Evolutionary conservation across 2,797 vertebrate species (phyloP), one percentile per base, ranked within the genome.

Genomic region (Eulemur albifrons): DNA sequence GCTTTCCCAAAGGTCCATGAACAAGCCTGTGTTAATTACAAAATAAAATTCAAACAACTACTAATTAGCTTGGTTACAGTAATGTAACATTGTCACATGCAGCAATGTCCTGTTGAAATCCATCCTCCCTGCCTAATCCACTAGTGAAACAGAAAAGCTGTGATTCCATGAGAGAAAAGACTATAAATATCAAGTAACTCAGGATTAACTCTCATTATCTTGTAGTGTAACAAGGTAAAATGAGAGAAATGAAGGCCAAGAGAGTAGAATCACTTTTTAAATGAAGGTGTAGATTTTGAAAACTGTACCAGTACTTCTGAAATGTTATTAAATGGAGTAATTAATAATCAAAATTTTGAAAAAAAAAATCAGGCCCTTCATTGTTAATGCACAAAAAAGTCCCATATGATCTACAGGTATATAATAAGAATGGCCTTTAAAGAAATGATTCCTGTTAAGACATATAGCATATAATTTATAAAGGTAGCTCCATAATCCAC

Each of bases 21-120:
- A 97, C 85, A 98, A 97, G 97, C 95, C 96, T 96, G 85, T 96
- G 96, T 96, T 98, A 98, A 98, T 98, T 97, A 98, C 95, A 98
- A 97, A 98, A 97, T 95, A 97, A 98, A 97, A 96, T 92, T 97
- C 69, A 97, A 98, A 94, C 93, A 93, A 92, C 96, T 84, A 92
- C 85, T 97, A 97, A 98, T 93, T 98, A 97, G 97, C 96, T 97
- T 97, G 97, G 97, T 96, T 97, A 97, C 95, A 83, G 43, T 48
- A 48, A 52, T n/a, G 23, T 84, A 80, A 80, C 2, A 0, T 7
- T 98, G 96, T 97, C 96, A 97, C 95, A 97, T 97, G 96, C 94
- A 98, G 98, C 95, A 97, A 98, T 93, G 98, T 95, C 97, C 97
- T 98, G 96, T 79, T 97, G 95, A 98, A 98, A 97, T 96, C 95